Conservation (phyloP, 2,888 invertebrate genomes). For the Sminthurinus aureus region DNA sequence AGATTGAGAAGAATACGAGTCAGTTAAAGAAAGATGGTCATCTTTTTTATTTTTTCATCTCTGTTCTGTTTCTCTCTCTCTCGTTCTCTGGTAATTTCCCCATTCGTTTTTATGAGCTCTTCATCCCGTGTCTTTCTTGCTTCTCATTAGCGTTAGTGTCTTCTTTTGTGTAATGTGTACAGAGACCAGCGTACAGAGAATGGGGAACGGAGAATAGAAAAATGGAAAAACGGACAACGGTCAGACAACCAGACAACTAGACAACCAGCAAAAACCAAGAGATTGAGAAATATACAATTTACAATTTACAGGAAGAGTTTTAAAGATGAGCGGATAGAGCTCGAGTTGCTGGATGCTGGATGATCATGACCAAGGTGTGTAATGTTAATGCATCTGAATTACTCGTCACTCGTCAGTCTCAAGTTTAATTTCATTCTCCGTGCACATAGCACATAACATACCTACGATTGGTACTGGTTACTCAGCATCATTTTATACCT, state of each 20-base stretch:
- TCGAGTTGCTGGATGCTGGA: not conserved
- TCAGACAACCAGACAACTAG: not conserved
- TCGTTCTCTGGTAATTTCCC: not conserved
- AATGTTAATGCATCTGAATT: conserved; percentile 28
- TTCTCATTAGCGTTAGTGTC: not conserved
- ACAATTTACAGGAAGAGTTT: too few relatives aligned
- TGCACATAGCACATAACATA: not conserved
- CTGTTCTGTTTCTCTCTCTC: not conserved
- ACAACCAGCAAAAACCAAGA: not conserved
- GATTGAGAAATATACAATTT: too few relatives aligned
- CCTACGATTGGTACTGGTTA: not conserved
- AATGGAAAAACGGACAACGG: not conserved
- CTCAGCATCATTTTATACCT: too few relatives aligned
- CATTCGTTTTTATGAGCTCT: conserved; percentile 16
- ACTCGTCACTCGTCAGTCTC: conserved; percentile 8
- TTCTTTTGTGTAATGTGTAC: not conserved
- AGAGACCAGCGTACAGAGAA: not conserved
- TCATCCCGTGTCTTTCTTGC: not conserved
- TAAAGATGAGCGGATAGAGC: too few relatives aligned
- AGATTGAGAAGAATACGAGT: too few relatives aligned
- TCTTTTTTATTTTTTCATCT: too few relatives aligned
- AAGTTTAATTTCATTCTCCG: not conserved
- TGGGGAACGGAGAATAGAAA: not conserved
- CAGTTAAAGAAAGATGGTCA: too few relatives aligned
- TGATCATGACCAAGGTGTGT: conserved; percentile 21